These are phyloP conservation scores for Oncorhynchus gorbuscha DNA, from an alignment of 2,113 vertebrate species.

Conservation along the genomic window DNA sequence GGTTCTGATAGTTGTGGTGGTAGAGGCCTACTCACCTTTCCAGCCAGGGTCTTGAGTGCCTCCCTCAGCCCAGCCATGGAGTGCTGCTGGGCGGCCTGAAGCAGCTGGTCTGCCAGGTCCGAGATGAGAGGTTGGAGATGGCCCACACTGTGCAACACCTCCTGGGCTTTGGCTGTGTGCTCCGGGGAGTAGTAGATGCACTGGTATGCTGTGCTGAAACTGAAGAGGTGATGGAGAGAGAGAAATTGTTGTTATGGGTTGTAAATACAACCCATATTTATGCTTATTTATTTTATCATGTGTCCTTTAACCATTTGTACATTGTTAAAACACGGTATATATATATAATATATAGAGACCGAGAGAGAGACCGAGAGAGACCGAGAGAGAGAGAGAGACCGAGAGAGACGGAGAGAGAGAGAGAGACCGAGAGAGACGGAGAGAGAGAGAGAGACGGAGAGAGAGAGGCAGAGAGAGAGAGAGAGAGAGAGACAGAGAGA, in stretches of 20 bases:
- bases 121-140: conserved; percentile 91
- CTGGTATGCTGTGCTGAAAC: conserved; percentile 92
- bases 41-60: conserved; percentile 91
- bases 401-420: too few species aligned
- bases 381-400: too few species aligned
- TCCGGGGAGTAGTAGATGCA: conserved; percentile 99
- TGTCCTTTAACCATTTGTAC: too few species aligned
- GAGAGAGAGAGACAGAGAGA: too few species aligned
- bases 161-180: conserved; percentile 94
- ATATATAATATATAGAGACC: too few species aligned
- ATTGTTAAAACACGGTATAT: too few species aligned
- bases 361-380: too few species aligned
- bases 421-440: too few species aligned
- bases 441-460: too few species aligned
- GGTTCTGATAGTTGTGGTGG: background rate
- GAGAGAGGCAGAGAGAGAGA: too few species aligned
- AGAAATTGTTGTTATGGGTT: background rate
- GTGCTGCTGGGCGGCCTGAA: conserved; percentile 87
- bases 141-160: conserved; percentile 90
- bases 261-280: too few species aligned
- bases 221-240: conserved; percentile 32
- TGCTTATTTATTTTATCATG: too few species aligned
- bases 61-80: conserved; percentile 85
- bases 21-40: conserved; percentile 82
- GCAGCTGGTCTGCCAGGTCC: conserved; percentile 87